These are phyloP conservation scores for Chelonoidis abingdonii DNA, from an alignment of 2,113 vertebrate species.

Conservation along the genomic window DNA sequence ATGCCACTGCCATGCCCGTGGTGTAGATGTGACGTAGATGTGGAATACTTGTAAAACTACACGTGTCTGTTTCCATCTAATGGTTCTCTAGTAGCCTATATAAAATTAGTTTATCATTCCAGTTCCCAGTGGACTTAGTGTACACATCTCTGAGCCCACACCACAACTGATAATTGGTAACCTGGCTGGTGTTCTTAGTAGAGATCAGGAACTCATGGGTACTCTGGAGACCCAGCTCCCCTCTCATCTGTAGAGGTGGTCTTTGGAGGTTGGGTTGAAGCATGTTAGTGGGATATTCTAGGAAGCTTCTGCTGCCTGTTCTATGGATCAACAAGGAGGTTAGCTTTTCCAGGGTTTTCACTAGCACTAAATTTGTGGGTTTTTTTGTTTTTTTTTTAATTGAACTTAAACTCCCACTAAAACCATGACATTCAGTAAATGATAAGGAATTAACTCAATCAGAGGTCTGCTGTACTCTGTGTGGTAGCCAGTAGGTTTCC, in stretches of 20 bases:
- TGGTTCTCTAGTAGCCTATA: neutral
- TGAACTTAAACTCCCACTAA: neutral
- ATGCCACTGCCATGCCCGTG: neutral
- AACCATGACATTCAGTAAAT: neutral
- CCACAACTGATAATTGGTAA: neutral
- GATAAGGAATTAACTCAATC: neutral
- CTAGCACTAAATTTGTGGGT: neutral
- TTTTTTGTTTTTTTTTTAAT: neutral
- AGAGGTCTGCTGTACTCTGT: neutral
- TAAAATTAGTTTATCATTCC: neutral
- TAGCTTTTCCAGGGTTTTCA: neutral
- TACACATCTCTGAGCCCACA: neutral
- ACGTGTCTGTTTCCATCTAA: neutral
- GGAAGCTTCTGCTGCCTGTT: neutral
- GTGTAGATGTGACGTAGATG: neutral
- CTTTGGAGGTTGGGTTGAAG: neutral
- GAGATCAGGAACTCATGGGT: rapidly evolving
- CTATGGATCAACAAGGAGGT: neutral
- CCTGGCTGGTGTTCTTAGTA: neutral
- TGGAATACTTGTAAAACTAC: neutral
- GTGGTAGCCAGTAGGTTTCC: neutral
- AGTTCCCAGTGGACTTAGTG: neutral
- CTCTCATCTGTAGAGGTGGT: neutral
- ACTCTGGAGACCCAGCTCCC: neutral
- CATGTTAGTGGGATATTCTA: rapidly evolving